These are phyloP conservation scores for Ruditapes philippinarum DNA, from an alignment of 1,140 invertebrate species.

Conservation along the genomic window DNA sequence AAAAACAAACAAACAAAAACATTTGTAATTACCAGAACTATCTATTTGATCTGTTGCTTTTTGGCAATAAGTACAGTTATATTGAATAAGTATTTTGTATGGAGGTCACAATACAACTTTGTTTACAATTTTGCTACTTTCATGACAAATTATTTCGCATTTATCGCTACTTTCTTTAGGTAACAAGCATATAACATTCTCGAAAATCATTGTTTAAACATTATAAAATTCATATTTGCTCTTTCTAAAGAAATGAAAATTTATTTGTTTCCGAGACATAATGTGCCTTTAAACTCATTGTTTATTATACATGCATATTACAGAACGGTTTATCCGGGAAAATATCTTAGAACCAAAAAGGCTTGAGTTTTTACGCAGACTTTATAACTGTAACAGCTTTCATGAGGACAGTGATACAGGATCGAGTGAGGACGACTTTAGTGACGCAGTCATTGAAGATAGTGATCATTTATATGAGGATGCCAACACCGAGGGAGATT, in stretches of 20 bases:
- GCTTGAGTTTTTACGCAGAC: slow-evolving; percentile 1
- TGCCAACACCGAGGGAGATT: neutral
- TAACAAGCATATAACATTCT: neutral
- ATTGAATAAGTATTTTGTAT: no score
- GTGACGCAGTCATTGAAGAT: neutral
- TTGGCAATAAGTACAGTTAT: no score
- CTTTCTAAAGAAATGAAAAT: neutral
- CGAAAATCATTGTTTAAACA: neutral
- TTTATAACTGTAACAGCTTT: neutral
- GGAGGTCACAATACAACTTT: no score
- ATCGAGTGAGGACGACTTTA: slow-evolving; percentile 1
- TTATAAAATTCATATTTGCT: neutral
- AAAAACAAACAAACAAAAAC: no score
- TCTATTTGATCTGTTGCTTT: no score
- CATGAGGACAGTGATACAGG: neutral
- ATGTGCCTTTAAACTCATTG: neutral
- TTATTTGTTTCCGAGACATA: neutral
- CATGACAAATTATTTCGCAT: no score
- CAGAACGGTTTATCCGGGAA: slow-evolving; percentile 21
- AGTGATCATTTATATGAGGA: neutral
- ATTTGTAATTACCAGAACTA: no score
- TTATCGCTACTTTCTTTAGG: neutral
- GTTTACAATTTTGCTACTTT: no score
- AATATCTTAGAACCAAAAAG: neutral
- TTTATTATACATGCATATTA: neutral